Percentiles rank a stretch among this genome's conserved stretches.
phyloP scores from a whole-genome alignment of 2,888 invertebrate species.

The Acleris holmiana region DNA sequence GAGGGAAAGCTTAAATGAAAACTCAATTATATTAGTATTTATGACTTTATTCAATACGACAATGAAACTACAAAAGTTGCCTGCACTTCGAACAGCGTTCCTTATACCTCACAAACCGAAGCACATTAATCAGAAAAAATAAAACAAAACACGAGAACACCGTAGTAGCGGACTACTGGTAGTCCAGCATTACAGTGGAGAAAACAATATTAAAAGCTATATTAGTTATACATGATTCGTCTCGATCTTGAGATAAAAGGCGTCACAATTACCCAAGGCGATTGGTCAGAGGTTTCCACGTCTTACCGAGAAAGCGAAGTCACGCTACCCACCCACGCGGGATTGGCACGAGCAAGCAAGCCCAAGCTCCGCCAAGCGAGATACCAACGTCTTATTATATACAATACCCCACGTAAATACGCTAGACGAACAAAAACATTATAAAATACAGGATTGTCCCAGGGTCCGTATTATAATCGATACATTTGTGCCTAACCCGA shows the following conservation, averaged over 20 bases:
- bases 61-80: constrained; percentile 85
- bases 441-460: constrained; percentile 64
- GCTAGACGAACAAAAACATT: constrained; percentile 74
- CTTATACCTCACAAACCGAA: constrained; percentile 80
- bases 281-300: constrained; percentile 78
- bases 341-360: constrained; percentile 64
- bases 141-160: constrained; percentile 71
- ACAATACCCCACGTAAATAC: constrained; percentile 69
- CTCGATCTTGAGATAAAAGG: constrained; percentile 76
- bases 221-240: constrained; percentile 79
- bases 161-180: constrained; percentile 60
- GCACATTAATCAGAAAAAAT: constrained; percentile 78
- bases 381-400: constrained; percentile 74
- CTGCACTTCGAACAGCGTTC: constrained; percentile 81
- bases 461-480: constrained; percentile 37
- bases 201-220: constrained; percentile 71
- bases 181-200: constrained; percentile 81
- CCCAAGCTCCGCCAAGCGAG: constrained; percentile 66
- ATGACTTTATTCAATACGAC: constrained; percentile 85
- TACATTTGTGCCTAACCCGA: constrained; percentile 49
- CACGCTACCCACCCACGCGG: constrained; percentile 35
- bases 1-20: constrained; percentile 44
- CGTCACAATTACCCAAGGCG: constrained; percentile 83
- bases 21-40: constrained; percentile 70
- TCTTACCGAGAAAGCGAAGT: constrained; percentile 44